Evolutionary conservation across 1,140 invertebrate species (phyloP).

Genomic region (Drosophila pandora): DNA sequence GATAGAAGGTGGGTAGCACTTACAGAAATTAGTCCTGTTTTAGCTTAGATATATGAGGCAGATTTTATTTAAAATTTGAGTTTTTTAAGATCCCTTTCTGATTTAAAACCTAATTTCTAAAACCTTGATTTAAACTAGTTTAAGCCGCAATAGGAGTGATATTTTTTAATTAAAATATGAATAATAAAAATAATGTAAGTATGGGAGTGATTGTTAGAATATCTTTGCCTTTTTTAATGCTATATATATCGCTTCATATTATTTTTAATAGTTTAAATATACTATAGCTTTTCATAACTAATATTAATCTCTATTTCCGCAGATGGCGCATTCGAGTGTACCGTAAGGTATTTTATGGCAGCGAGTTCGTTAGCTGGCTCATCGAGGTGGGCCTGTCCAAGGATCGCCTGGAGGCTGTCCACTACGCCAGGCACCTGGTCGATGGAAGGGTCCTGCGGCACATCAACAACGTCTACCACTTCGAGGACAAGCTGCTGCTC

Average conservation of each 20-base stretch:
- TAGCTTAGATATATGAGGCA: background rate
- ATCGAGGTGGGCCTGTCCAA: slow-evolving; percentile 90
- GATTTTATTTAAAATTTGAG: background rate
- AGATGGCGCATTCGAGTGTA: slow-evolving; percentile 90
- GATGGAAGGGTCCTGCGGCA: slow-evolving; percentile 93
- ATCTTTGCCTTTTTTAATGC: background rate
- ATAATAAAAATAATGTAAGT: background rate
- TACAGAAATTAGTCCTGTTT: background rate
- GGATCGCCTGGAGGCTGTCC: slow-evolving; percentile 90
- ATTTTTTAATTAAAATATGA: background rate
- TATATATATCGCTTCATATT: background rate
- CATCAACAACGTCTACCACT: slow-evolving; percentile 92
- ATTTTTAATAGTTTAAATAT: background rate
- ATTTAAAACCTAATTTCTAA: slow-evolving; percentile 2
- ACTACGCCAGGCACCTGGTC: slow-evolving; percentile 92
- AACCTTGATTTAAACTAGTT: slow-evolving; percentile 5
- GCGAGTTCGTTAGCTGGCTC: slow-evolving; percentile 94
- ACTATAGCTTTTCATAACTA: background rate
- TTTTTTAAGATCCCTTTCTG: background rate
- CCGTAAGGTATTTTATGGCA: slow-evolving; percentile 92
- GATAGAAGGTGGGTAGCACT: slow-evolving; percentile 85
- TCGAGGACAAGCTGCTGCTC: slow-evolving; percentile 89
- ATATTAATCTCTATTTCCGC: background rate
- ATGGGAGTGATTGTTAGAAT: background rate
- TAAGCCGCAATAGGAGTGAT: slow-evolving; percentile 36